Percentiles rank a stretch among this genome's conserved stretches.
Conservation (phyloP, 2,113 vertebrate species). For the Cavia aperea region DNA sequence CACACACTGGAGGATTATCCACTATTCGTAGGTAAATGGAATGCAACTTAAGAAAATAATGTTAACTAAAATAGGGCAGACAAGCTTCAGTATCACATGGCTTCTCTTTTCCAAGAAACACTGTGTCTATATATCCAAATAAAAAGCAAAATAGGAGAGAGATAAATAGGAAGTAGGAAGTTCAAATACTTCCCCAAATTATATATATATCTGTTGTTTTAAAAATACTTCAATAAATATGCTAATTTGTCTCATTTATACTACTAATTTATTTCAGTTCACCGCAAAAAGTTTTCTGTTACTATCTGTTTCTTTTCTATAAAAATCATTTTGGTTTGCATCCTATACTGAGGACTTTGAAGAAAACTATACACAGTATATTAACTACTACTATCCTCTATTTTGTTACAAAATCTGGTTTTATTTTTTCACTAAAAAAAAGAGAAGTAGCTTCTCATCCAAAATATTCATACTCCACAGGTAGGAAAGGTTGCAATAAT, state of each 20-base stretch:
- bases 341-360: not conserved
- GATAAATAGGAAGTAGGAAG: not conserved
- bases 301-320: not conserved
- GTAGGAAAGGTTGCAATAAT: conserved; percentile 67
- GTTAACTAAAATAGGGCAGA: not conserved
- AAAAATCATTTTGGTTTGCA: not conserved
- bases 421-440: conserved; percentile 52
- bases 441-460: conserved; percentile 55
- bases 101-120: not conserved
- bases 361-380: not conserved
- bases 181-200: not conserved
- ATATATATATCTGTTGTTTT: not conserved
- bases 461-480: conserved; percentile 40
- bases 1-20: not conserved
- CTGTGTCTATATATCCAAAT: not conserved
- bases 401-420: not conserved
- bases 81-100: not conserved
- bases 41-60: not conserved
- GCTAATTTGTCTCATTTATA: not conserved
- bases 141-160: not conserved
- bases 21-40: not conserved
- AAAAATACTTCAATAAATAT: not conserved
- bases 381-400: not conserved
- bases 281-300: not conserved
- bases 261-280: not conserved